phyloP scores from a whole-genome alignment of 2,888 invertebrate genomes.

The Rhingia campestris region DNA sequence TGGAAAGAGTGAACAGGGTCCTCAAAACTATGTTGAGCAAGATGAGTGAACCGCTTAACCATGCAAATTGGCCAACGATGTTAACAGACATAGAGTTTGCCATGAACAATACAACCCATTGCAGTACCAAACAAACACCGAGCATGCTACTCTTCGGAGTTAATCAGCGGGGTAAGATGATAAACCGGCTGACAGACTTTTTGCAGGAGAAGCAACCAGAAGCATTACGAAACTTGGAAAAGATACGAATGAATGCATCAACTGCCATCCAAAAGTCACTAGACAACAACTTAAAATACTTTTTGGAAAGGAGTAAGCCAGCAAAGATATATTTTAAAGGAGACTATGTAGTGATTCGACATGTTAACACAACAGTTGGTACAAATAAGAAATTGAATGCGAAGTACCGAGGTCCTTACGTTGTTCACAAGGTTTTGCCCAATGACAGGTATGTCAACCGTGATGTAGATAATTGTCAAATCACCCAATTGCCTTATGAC shows the following conservation, averaged over 20 bases:
- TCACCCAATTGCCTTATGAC: slow-evolving; percentile 16
- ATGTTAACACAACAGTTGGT: slow-evolving; percentile 73
- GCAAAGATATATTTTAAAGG: slow-evolving; percentile 51
- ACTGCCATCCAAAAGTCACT: slow-evolving; percentile 46
- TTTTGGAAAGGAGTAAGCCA: slow-evolving; percentile 50
- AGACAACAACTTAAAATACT: slow-evolving; percentile 19
- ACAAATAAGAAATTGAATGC: no score
- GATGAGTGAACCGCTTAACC: slow-evolving; percentile 28
- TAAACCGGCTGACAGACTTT: slow-evolving; percentile 67
- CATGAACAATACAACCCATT: slow-evolving; percentile 74
- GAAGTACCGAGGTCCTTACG: no score
- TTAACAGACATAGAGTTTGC: slow-evolving; percentile 37
- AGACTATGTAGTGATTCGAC: no score
- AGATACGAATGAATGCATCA: no score
- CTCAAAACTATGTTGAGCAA: slow-evolving; percentile 52
- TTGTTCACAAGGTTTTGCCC: no score
- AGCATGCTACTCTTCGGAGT: slow-evolving; percentile 76
- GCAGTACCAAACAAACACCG: slow-evolving; percentile 75
- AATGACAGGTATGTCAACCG: slow-evolving; percentile 63
- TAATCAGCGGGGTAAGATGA: slow-evolving; percentile 74
- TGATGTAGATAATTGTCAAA: slow-evolving; percentile 65
- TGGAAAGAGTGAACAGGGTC: no score
- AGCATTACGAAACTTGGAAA: slow-evolving; percentile 3
- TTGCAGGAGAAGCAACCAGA: no score
- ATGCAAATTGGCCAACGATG: no score